Conservation (phyloP, 2,888 invertebrate species). For the Cerastis leucographa region DNA sequence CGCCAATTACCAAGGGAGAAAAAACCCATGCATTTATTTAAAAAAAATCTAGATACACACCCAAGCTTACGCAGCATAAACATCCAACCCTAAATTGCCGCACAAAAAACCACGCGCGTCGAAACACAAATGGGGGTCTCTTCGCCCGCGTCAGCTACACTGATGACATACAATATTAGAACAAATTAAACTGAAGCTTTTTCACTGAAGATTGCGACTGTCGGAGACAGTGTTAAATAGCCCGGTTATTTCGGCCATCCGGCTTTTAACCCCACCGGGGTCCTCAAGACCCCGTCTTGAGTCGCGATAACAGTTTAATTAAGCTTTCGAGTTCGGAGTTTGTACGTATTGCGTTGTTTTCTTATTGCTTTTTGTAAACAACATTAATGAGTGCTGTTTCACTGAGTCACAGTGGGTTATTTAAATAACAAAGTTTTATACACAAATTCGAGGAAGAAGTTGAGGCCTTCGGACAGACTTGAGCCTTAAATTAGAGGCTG, state of each 20-base stretch:
- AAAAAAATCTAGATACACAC: conserved; percentile 21
- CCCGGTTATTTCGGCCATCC: conserved; percentile 73
- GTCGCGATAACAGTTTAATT: conserved; percentile 77
- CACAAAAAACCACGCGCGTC: conserved; percentile 49
- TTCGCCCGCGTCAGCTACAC: conserved; percentile 51
- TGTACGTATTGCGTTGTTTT: conserved; percentile 59
- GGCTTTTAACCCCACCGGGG: conserved; percentile 67
- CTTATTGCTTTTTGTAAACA: conserved; percentile 57
- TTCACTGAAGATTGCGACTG: conserved; percentile 71
- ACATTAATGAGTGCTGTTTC: conserved; percentile 42
- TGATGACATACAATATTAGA: conserved; percentile 63
- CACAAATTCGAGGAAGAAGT: conserved; percentile 31
- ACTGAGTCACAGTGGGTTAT: conserved; percentile 40
- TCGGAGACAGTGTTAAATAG: conserved; percentile 78
- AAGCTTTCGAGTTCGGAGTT: conserved; percentile 70
- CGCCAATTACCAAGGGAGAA: conserved; percentile 1
- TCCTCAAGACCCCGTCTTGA: conserved; percentile 61
- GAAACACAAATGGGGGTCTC: conserved; percentile 59
- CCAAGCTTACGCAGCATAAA: conserved; percentile 29
- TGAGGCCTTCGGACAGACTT: conserved; percentile 10
- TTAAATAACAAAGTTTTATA: conserved; percentile 48
- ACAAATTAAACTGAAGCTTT: conserved; percentile 65
- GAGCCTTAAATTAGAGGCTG: conserved; percentile 21
- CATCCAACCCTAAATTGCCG: conserved; percentile 45
- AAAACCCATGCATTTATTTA: conserved; percentile 33